Conservation (phyloP, 2,113 vertebrate genomes). For the Apteryx owenii region DNA sequence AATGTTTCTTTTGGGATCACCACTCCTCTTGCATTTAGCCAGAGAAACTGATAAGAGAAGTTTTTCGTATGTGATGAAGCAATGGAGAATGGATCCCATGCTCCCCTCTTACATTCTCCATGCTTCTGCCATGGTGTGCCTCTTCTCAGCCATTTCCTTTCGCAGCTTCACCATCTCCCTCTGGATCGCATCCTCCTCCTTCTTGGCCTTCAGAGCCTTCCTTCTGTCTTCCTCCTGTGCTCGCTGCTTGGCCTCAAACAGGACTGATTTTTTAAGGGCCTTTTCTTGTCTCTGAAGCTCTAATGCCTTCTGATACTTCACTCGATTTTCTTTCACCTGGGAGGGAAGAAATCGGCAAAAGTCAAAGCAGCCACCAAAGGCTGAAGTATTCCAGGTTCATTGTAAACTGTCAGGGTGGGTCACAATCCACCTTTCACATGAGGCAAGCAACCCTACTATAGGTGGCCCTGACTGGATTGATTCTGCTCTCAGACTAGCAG, state of each 20-base stretch:
- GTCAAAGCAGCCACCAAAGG: background rate
- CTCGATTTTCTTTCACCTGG: conserved; percentile 89
- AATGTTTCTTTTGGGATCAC: background rate
- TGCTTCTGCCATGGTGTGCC: conserved; percentile 71
- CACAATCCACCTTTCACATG: background rate
- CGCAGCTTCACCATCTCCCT: conserved; percentile 88
- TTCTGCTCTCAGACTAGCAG: background rate
- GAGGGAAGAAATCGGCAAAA: background rate
- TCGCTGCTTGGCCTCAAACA: conserved; percentile 79
- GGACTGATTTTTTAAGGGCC: conserved; percentile 71
- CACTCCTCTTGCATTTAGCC: background rate
- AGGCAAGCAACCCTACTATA: background rate
- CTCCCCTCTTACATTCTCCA: conserved; percentile 77
- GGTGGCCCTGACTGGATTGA: background rate
- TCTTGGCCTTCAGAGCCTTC: conserved; percentile 78
- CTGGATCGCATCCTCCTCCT: conserved; percentile 85
- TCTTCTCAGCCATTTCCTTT: conserved; percentile 85
- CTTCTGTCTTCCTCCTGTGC: conserved; percentile 78
- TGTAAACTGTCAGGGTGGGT: background rate
- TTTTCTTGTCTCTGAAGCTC: conserved; percentile 77
- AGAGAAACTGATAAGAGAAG: background rate
- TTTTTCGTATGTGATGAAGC: background rate
- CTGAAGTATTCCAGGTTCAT: background rate
- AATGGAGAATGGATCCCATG: background rate
- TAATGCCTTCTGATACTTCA: conserved; percentile 78